Conservation (phyloP, 1,140 invertebrate species). For the Drosophila kanapiae region DNA sequence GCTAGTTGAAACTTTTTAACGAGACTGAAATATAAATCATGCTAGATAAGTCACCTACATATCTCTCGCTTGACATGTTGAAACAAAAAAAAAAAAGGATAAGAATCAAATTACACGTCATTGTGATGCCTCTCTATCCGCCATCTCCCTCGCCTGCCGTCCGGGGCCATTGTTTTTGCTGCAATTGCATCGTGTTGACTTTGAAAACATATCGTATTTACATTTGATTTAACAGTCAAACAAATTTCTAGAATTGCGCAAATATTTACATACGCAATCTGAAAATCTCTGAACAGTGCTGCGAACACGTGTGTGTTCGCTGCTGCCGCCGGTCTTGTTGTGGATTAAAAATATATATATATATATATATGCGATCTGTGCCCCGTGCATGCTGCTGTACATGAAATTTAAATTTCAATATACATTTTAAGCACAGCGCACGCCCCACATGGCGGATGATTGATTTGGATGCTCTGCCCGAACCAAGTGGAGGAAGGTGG, state of each 20-base stretch:
- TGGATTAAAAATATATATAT: conserved; percentile 47
- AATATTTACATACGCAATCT: conserved; percentile 59
- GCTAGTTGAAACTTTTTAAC: background rate
- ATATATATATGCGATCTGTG: conserved; percentile 28
- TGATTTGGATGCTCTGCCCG: conserved; percentile 44
- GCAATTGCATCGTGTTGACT: conserved; percentile 42
- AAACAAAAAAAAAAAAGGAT: background rate
- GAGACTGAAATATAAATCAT: background rate
- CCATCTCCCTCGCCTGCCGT: background rate
- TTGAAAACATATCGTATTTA: conserved; percentile 58
- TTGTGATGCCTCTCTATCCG: conserved; percentile 6
- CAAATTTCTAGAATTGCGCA: conserved; percentile 61
- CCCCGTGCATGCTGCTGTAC: conserved; percentile 28
- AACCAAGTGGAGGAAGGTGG: conserved; percentile 5
- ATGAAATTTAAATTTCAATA: conserved; percentile 54
- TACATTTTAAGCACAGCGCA: conserved; percentile 29
- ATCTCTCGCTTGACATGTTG: background rate
- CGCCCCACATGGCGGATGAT: conserved; percentile 66
- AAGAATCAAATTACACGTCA: conserved; percentile 30
- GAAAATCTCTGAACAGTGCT: conserved; percentile 35
- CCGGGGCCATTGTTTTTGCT: conserved; percentile 40
- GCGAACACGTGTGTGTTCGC: conserved; percentile 16
- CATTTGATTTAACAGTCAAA: conserved; percentile 63
- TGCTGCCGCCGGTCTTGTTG: conserved; percentile 3
- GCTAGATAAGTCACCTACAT: background rate